Base-by-base conservation (phyloP, 2,888 invertebrate species). In the Leucoma salicis region DNA sequence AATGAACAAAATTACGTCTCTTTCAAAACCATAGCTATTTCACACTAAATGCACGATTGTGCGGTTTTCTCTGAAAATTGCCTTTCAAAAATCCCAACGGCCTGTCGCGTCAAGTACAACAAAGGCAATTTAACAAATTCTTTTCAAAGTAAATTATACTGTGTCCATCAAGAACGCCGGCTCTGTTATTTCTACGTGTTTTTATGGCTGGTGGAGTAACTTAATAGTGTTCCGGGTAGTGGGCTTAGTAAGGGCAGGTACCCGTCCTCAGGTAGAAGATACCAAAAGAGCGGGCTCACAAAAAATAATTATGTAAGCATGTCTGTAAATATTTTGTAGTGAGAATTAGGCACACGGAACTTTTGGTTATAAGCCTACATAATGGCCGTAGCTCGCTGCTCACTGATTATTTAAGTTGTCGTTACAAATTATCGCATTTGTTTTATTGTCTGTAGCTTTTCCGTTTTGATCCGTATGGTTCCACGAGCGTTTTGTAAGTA, bases 221-320 rank as follows among this genome's bases (percentile, higher is more conserved):
- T 80, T 84, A 86, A 86, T 84, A 75, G 77, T 76, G 82, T 86
- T 86, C 83, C 81, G 84, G 80, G 79, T 79, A 81, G 75, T 76
- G 77, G 70, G 67, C 72, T 74, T 66, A 64, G 70, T 70, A 69
- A 69, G 68, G 29, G 71, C 85, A 83, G 84, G 84, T 85, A 84
- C 69, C 70, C 53, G 57, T 46, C 41, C 60, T 65, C 82, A 82
- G 84, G 83, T 82, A 83, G 75, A 78, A 63, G 71, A 66, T 70
- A 70, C 67, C 67, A 70, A 70, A 69, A 63, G 68, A 63, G 57
- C 66, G 53, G 50, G 51, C 53, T 53, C 45, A 68, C 64, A 74
- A 71, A 74, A 75, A 71, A 60, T 70, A 68, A 70, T 70, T 61
- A 59, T 64, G 65, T 66, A 61, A 4, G 13, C 57, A 49, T 32